phyloP scores from a whole-genome alignment of 2,888 invertebrate species.

The Nephrotoma appendiculata region DNA sequence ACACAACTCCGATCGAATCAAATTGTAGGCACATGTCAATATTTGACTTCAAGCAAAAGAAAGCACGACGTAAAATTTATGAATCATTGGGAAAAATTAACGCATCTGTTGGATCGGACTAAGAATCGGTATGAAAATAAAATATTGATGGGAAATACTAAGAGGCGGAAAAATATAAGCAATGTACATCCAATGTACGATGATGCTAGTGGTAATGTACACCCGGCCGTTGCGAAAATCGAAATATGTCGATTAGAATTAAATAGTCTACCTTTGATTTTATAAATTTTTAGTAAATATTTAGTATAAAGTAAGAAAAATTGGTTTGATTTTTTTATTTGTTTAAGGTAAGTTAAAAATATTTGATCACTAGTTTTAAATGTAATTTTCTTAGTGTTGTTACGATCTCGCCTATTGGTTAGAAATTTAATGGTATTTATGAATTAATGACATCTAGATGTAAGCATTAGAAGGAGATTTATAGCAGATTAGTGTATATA shows the following conservation, averaged over 20 bases:
- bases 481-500: too few species aligned
- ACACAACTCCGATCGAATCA: not conserved
- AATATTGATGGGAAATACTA: not conserved
- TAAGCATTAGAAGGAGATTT: too few species aligned
- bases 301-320: too few species aligned
- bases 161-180: not conserved
- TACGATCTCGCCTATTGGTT: too few species aligned
- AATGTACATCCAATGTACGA: not conserved
- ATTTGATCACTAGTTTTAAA: too few species aligned
- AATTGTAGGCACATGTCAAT: not conserved
- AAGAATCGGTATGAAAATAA: not conserved
- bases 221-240: not conserved
- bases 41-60: not conserved
- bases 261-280: not conserved
- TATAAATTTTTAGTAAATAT: not conserved
- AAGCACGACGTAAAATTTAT: not conserved
- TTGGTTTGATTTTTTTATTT: too few species aligned
- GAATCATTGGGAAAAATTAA: conserved; percentile 2
- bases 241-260: not conserved
- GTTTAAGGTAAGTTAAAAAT: too few species aligned
- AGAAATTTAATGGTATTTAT: too few species aligned
- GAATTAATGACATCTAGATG: too few species aligned
- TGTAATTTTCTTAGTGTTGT: too few species aligned
- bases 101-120: not conserved
- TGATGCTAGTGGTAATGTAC: not conserved